Conservation (phyloP, 2,797 vertebrate genomes). For the Schizopygopsis malacanthus region DNA sequence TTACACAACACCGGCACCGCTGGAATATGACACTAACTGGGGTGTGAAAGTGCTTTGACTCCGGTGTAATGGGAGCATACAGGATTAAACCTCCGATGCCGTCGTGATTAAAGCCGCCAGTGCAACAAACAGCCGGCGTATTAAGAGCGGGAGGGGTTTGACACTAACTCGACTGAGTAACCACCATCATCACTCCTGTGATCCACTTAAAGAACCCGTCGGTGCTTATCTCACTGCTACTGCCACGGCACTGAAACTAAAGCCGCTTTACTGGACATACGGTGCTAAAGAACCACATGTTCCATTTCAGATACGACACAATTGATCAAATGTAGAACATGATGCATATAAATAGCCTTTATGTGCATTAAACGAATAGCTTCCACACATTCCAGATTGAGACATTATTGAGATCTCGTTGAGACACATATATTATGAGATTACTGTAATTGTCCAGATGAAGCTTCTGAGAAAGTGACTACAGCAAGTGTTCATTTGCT, state of each 20-base stretch:
- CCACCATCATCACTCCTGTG: conserved; percentile 50
- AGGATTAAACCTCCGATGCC: conserved; percentile 53
- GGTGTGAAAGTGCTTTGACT: conserved; percentile 55
- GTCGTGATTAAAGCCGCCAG: conserved; percentile 55
- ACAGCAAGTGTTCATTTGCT: background rate
- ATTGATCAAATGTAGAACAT: background rate
- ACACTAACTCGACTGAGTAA: conserved; percentile 58
- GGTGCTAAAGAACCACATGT: background rate
- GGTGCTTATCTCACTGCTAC: conserved; percentile 43
- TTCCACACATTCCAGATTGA: background rate
- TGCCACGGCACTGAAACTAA: background rate
- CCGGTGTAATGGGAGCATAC: conserved; percentile 47
- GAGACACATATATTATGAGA: background rate
- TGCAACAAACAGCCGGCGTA: conserved; percentile 23
- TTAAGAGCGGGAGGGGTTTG: conserved; percentile 39
- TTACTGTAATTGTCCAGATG: background rate
- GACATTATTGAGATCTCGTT: too few relatives aligned
- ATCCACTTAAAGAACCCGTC: conserved; percentile 55
- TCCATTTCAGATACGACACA: background rate
- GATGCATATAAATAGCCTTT: background rate
- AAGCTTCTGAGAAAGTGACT: background rate
- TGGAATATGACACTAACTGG: conserved; percentile 55
- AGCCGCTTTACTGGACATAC: conserved; percentile 17
- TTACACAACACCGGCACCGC: conserved; percentile 18
- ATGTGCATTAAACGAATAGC: background rate